These are phyloP conservation scores for Catharus fuscescens DNA, from an alignment of 2,113 vertebrate species.

Conservation along the genomic window DNA sequence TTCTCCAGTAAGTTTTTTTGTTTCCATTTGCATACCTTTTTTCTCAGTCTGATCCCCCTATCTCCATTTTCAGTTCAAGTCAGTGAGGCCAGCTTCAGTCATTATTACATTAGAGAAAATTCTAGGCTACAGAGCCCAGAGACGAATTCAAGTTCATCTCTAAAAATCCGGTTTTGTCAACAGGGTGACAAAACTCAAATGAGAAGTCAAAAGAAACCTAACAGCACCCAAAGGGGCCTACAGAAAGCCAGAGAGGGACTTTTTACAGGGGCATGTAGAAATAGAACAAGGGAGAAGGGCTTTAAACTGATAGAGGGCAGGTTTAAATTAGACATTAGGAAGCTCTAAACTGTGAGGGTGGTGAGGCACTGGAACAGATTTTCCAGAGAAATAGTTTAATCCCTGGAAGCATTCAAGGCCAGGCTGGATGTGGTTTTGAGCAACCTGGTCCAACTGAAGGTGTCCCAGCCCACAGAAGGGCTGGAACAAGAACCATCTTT, in stretches of 20 bases:
- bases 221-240: not conserved
- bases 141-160: not conserved
- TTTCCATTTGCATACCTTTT: constrained; percentile 62
- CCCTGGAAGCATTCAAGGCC: not conserved
- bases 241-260: not conserved
- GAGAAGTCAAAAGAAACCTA: not conserved
- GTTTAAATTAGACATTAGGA: not conserved
- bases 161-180: not conserved
- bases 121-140: not conserved
- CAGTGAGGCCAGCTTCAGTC: constrained; percentile 23
- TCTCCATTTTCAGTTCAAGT: constrained; percentile 55
- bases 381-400: not conserved
- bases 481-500: not conserved
- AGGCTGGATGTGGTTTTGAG: not conserved
- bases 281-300: not conserved
- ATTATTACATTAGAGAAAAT: constrained; percentile 18
- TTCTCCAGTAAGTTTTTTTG: constrained; percentile 33
- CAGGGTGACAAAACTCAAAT: not conserved
- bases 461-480: not conserved
- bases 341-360: not conserved
- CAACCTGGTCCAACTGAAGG: not conserved
- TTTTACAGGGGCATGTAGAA: not conserved
- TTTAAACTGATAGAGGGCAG: not conserved
- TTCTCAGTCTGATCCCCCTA: not conserved
- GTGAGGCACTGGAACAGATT: not conserved